A percentile compares a stretch with the other conserved stretches of the same genome.
Evolutionary conservation across 2,797 vertebrate genomes (phyloP).

Genomic region (Apogon hyalosoma): DNA sequence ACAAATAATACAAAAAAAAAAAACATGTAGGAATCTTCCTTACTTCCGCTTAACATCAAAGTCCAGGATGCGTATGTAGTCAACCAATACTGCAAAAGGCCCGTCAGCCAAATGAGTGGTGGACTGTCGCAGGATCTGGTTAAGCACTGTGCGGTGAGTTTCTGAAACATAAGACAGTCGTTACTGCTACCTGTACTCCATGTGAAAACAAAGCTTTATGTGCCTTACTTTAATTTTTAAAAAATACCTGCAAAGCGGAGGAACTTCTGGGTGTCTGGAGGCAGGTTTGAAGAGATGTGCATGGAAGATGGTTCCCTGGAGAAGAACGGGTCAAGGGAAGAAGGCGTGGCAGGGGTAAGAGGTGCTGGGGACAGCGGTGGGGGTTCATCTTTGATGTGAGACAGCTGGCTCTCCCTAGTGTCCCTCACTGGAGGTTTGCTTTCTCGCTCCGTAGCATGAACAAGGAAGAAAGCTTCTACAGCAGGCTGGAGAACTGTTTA

Average conservation of each 20-base stretch:
- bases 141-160: constrained; percentile 96
- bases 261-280: constrained; percentile 97
- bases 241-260: constrained; percentile 92
- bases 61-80: constrained; percentile 96
- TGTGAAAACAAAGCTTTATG: background rate
- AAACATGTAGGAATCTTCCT: constrained; percentile 42
- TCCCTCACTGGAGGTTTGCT: constrained; percentile 95
- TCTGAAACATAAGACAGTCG: constrained; percentile 73
- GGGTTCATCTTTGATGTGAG: constrained; percentile 88
- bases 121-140: constrained; percentile 95
- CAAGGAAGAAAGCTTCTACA: constrained; percentile 95
- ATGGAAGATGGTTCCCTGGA: constrained; percentile 95
- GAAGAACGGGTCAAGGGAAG: constrained; percentile 95
- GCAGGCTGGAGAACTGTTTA: constrained; percentile 92
- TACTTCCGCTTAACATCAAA: constrained; percentile 98
- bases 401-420: constrained; percentile 90
- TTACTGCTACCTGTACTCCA: constrained; percentile 2
- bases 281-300: constrained; percentile 96
- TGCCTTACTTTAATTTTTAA: background rate
- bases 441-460: constrained; percentile 96
- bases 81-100: constrained; percentile 95
- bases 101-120: constrained; percentile 95
- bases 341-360: constrained; percentile 93
- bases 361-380: constrained; percentile 90
- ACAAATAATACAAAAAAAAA: no score